phyloP scores from a whole-genome alignment of 1,140 invertebrate species.

The Cherax quadricarinatus region DNA sequence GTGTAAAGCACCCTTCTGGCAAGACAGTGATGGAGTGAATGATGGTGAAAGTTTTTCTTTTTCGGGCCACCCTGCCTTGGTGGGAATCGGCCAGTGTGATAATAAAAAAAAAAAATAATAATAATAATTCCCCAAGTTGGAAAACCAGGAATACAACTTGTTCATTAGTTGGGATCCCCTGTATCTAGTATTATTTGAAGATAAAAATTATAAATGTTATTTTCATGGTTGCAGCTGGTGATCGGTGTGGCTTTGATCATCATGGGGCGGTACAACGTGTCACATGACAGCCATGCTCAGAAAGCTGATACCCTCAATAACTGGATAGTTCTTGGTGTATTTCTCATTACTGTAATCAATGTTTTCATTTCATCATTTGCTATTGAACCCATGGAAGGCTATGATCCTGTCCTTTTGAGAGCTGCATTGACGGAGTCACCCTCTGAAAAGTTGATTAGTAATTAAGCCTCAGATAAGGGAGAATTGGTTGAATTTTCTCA shows the following conservation, averaged over 20 bases:
- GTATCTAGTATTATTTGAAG: no score
- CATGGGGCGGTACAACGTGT: constrained; percentile 88
- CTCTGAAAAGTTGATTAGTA: background rate
- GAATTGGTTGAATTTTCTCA: no score
- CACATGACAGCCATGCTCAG: constrained; percentile 81
- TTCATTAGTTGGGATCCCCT: no score
- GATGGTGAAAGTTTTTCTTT: no score
- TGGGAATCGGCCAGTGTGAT: no score
- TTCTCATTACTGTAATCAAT: constrained; percentile 87
- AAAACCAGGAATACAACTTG: no score
- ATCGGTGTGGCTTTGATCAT: constrained; percentile 87
- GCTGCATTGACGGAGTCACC: constrained; percentile 13
- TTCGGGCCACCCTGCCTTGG: no score
- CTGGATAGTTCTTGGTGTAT: constrained; percentile 86
- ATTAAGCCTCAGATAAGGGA: background rate
- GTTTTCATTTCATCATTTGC: constrained; percentile 89
- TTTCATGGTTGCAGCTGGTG: constrained; percentile 80
- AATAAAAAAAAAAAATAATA: no score
- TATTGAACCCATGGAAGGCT: constrained; percentile 77
- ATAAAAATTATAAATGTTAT: background rate
- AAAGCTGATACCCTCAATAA: constrained; percentile 87
- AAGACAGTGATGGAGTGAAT: no score
- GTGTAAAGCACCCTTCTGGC: no score
- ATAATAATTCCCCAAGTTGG: no score
- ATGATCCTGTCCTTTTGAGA: constrained; percentile 55